Percentiles rank a stretch among this genome's conserved stretches.
phyloP scores from a whole-genome alignment of 2,888 invertebrate species.

The Teleogryllus oceanicus region DNA sequence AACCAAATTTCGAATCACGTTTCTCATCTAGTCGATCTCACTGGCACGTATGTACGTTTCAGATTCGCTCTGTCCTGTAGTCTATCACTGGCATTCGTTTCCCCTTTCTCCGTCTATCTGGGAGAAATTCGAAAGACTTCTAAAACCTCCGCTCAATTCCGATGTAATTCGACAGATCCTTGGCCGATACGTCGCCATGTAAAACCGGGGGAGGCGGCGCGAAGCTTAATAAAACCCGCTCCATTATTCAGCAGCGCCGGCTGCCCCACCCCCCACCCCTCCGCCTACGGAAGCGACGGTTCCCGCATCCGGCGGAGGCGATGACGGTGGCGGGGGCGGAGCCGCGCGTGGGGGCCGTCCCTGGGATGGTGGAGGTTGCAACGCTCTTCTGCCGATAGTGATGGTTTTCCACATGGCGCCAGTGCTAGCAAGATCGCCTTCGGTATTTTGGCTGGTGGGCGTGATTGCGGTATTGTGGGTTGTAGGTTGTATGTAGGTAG shows the following conservation, averaged over 20 bases:
- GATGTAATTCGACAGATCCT: constrained; percentile 18
- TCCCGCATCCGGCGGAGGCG: background rate
- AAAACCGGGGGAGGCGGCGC: background rate
- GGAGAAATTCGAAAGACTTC: background rate
- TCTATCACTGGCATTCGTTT: too few species aligned
- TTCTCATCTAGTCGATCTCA: too few species aligned
- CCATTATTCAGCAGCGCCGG: background rate
- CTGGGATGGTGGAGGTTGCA: background rate
- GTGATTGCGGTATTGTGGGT: too few species aligned
- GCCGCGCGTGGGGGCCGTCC: background rate
- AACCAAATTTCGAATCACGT: too few species aligned
- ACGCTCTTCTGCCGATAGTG: too few species aligned
- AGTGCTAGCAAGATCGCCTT: too few species aligned
- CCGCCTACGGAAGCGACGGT: background rate
- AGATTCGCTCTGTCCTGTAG: too few species aligned
- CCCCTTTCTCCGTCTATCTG: too few species aligned
- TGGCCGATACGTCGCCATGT: background rate
- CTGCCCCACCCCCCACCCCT: background rate
- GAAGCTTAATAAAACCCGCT: background rate
- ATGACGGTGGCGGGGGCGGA: background rate
- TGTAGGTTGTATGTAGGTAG: too few species aligned
- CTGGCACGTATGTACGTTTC: too few species aligned
- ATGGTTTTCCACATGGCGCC: too few species aligned
- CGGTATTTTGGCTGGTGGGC: too few species aligned
- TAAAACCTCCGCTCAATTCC: constrained; percentile 18